Percentiles rank a stretch among this genome's conserved stretches.
phyloP scores from a whole-genome alignment of 1,140 invertebrate species.

The Eueides isabella region DNA sequence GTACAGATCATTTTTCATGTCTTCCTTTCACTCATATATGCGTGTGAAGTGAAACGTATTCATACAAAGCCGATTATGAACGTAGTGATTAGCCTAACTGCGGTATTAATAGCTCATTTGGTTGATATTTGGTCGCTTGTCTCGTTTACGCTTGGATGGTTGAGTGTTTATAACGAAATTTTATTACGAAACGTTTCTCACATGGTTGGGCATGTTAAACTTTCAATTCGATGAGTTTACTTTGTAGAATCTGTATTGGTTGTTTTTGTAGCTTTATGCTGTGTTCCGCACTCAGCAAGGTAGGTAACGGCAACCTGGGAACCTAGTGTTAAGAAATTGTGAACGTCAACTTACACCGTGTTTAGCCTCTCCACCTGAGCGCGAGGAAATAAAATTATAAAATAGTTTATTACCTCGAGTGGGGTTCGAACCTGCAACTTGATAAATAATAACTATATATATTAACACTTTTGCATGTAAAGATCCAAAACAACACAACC shows the following conservation, averaged over 20 bases:
- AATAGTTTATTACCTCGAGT: background rate
- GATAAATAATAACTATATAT: no score
- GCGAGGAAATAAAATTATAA: background rate
- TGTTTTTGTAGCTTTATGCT: no score
- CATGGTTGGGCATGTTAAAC: background rate
- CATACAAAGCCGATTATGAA: background rate
- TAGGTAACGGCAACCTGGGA: no score
- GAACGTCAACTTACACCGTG: no score
- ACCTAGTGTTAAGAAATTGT: no score
- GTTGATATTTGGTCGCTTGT: slow-evolving; percentile 10
- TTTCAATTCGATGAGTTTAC: slow-evolving; percentile 4
- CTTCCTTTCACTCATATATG: background rate
- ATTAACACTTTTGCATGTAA: no score
- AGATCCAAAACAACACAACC: background rate
- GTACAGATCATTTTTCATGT: slow-evolving; percentile 1
- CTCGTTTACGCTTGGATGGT: background rate
- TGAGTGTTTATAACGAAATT: background rate
- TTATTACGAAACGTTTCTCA: background rate
- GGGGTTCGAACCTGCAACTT: background rate
- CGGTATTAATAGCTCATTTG: slow-evolving; percentile 4
- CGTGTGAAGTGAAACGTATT: slow-evolving; percentile 9
- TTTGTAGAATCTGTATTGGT: background rate
- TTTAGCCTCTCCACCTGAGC: no score
- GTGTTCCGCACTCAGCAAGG: no score
- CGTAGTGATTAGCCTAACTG: slow-evolving; percentile 1